Conservation (phyloP, 1,140 invertebrate genomes). For the Scaptomyza graminum region DNA sequence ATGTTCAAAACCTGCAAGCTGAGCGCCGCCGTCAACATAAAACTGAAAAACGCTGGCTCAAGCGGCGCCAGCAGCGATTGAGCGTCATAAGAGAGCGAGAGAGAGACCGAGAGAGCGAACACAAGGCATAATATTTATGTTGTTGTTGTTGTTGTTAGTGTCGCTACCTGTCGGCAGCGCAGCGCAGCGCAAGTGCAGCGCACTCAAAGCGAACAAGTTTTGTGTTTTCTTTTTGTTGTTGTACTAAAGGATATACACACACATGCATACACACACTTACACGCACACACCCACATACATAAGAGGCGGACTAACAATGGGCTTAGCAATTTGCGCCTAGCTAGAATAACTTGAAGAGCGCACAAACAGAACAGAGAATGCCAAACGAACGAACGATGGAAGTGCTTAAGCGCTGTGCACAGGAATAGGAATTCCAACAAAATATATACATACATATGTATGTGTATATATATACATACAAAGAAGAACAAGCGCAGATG, state of each 20-base stretch:
- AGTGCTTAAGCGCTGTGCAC: constrained; percentile 6
- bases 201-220: constrained; percentile 38
- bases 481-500: constrained; percentile 16
- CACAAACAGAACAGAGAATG: constrained; percentile 40
- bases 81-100: constrained; percentile 11
- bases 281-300: background rate
- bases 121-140: constrained; percentile 3
- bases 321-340: constrained; percentile 49
- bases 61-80: constrained; percentile 26
- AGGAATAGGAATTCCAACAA: constrained; percentile 41
- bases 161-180: constrained; percentile 63
- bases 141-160: constrained; percentile 8
- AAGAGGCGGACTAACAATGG: constrained; percentile 59
- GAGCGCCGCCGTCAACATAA: constrained; percentile 51
- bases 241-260: constrained; percentile 39
- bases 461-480: background rate
- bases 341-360: constrained; percentile 50
- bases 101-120: constrained; percentile 24
- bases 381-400: background rate
- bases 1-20: constrained; percentile 56
- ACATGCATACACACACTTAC: constrained; percentile 12
- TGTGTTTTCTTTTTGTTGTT: background rate
- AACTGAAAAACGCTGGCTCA: constrained; percentile 43
- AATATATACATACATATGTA: background rate
- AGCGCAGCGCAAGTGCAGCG: constrained; percentile 75